Evolutionary conservation across 2,888 invertebrate species (phyloP), one percentile per base, ranked within the genome.

Genomic region (Portevinia maculata): DNA sequence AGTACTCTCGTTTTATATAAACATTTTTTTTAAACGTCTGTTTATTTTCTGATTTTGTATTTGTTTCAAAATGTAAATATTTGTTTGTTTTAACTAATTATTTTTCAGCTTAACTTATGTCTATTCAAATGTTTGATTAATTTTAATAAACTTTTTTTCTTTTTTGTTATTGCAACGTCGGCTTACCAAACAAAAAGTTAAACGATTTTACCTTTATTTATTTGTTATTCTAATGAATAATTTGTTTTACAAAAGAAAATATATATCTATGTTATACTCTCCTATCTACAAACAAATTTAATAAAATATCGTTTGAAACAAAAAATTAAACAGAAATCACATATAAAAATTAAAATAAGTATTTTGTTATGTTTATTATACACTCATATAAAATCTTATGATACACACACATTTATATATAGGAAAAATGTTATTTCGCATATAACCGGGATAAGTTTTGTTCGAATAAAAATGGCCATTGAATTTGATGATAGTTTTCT

Each of bases 61-160:
- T 30, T 59, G 19, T 53, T 65, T 81, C 44, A 28, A 64, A 44
- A 60, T 83, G 71, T 83, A 67, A 73, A 78, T 78, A 78, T 73
- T 76, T 60, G 52, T 50, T 53, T 69, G 44, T 71, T 57, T 50
- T 46, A 4, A 6, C 28, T 15, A 37, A 44, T 32, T 8, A 44
- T 32, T 19, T 44, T 32, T 59, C 13, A 46, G 44, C 44, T 64
- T 64, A 19, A 19, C 28, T 64, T 30, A 50, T 32, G 5, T 53
- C 28, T 30, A 48, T 73, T 28, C 32, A 19, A 75, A 76, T 21
- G 37, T 59, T 60, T 32, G 17, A 65, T 55, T 73, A 30, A n/a
- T 57, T 76, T 41, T 64, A 37, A 50, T 57, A 69, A 69, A 64
- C 17, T 44, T 79, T 79, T 62, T 79, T 57, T 48, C 21, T 52